Evolutionary conservation across 1,140 invertebrate genomes (phyloP).

Genomic region (Anoplophora glabripennis): DNA sequence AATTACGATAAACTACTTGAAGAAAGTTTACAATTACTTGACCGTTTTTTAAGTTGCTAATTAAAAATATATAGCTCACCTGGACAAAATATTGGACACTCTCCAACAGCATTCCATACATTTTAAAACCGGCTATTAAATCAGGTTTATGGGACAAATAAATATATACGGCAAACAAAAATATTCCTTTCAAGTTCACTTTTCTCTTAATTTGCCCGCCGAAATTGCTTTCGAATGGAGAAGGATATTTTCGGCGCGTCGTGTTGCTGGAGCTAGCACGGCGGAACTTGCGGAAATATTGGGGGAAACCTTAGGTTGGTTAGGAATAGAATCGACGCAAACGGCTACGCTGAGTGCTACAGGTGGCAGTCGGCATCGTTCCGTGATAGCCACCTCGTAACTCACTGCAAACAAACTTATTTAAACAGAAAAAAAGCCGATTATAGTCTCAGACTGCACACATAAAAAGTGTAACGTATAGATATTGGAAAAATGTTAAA

Average conservation of each 20-base stretch:
- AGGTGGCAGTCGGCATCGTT: too few relatives aligned
- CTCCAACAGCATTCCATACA: slow-evolving; percentile 85
- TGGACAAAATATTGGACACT: slow-evolving; percentile 78
- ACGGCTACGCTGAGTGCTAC: neutral
- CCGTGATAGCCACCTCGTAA: too few relatives aligned
- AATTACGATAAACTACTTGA: too few relatives aligned
- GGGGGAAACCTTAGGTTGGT: neutral
- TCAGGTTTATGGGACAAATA: neutral
- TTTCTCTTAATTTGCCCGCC: neutral
- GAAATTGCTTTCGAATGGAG: neutral
- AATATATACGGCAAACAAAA: neutral
- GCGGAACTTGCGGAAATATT: neutral
- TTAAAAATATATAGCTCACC: slow-evolving; percentile 47
- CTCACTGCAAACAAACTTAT: too few relatives aligned
- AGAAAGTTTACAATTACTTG: too few relatives aligned
- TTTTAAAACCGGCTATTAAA: slow-evolving; percentile 42
- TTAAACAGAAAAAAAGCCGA: too few relatives aligned
- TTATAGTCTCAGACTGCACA: too few relatives aligned
- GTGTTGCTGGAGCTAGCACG: neutral
- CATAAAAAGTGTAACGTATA: too few relatives aligned
- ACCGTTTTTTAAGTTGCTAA: too few relatives aligned
- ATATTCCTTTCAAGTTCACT: neutral
- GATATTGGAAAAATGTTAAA: too few relatives aligned
- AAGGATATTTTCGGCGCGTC: neutral
- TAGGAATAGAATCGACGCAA: neutral